A percentile compares a stretch with the other conserved stretches of the same genome.
Evolutionary conservation across 2,888 invertebrate species (phyloP).

Genomic region (Leptogaster cylindrica): DNA sequence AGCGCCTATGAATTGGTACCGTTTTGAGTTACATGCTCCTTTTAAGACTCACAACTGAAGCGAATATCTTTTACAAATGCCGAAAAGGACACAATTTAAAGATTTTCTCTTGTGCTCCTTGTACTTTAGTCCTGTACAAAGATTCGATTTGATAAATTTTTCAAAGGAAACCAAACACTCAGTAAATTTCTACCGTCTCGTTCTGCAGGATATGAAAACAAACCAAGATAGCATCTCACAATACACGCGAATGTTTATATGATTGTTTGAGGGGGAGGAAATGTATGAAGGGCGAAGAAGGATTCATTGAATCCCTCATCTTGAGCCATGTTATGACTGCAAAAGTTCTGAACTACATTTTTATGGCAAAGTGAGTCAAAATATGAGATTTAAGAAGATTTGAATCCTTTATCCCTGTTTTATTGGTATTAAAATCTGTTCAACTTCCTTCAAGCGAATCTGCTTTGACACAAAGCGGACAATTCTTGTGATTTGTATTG

Average conservation of each 20-base stretch:
- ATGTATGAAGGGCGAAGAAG: not conserved
- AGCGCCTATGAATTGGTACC: too few relatives aligned
- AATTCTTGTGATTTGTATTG: too few relatives aligned
- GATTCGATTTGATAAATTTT: slow-evolving; percentile 1
- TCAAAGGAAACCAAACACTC: not conserved
- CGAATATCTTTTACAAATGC: too few relatives aligned
- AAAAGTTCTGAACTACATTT: slow-evolving; percentile 17
- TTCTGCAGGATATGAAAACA: not conserved
- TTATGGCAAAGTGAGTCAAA: slow-evolving; percentile 33
- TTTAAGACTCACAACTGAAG: too few relatives aligned
- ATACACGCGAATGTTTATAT: not conserved
- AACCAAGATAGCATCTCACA: not conserved
- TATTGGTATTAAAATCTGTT: too few relatives aligned
- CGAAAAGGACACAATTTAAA: slow-evolving; percentile 3
- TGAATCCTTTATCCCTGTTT: not conserved
- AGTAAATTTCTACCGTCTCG: not conserved
- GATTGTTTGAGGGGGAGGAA: not conserved
- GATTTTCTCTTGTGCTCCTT: slow-evolving; percentile 1
- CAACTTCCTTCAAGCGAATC: too few relatives aligned
- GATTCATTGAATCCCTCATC: not conserved
- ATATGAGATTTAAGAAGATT: slow-evolving; percentile 22
- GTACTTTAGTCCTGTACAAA: not conserved
- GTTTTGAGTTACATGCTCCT: too few relatives aligned
- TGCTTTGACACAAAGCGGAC: too few relatives aligned
- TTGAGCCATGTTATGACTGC: not conserved